Conservation (phyloP, 35 echinoderm and acorn worm species). For the Heliocidaris erythrogramma region DNA sequence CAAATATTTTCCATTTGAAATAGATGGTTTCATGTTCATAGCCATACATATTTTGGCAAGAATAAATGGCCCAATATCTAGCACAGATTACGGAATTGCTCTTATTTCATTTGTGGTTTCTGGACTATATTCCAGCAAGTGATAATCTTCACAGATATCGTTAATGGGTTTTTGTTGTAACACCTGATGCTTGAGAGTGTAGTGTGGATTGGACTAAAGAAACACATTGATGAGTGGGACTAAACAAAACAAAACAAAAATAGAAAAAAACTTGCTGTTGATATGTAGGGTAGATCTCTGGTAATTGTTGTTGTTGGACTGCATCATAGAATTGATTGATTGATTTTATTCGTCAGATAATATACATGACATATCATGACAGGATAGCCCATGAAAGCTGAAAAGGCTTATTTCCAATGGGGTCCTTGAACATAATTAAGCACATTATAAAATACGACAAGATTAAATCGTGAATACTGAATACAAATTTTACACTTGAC, state of each 20-base stretch:
- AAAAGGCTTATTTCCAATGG: too few relatives aligned
- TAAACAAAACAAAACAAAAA: background rate
- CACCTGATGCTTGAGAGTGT: background rate
- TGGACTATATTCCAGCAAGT: background rate
- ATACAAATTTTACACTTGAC: too few relatives aligned
- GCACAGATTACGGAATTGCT: background rate
- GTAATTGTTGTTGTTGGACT: too few relatives aligned
- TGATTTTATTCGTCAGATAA: too few relatives aligned
- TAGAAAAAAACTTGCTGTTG: background rate
- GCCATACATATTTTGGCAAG: background rate
- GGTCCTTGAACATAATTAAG: too few relatives aligned
- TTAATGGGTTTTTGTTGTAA: background rate
- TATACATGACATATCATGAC: too few relatives aligned
- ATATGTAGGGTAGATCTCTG: background rate
- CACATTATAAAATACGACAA: too few relatives aligned
- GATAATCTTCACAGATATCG: background rate
- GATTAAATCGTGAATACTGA: too few relatives aligned
- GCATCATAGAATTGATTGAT: too few relatives aligned
- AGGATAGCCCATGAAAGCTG: too few relatives aligned
- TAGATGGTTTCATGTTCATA: background rate
- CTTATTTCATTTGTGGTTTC: background rate
- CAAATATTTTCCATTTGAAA: background rate
- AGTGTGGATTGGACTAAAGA: background rate
- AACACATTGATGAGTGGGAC: background rate
- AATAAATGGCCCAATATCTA: background rate